These are phyloP conservation scores for Brachyptera risi DNA, from an alignment of 2,888 invertebrate species.

Conservation along the genomic window DNA sequence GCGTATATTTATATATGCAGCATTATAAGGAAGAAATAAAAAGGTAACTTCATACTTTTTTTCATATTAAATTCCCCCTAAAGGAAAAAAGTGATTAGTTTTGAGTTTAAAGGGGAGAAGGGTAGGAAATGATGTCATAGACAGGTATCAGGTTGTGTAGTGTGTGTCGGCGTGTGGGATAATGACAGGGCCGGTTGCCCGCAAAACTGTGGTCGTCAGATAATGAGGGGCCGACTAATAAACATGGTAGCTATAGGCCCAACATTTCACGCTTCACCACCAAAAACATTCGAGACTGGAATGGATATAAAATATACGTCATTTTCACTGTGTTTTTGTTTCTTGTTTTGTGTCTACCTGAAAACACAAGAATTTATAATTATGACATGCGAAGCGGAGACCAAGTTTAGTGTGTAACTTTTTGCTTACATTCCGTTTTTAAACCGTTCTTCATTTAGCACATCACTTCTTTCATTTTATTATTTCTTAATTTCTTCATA, in stretches of 20 bases:
- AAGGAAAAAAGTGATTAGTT: conserved; percentile 15
- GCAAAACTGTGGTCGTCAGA: conserved; percentile 5
- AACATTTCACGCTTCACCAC: conserved; percentile 13
- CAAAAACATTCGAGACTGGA: neutral
- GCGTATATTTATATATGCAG: too few relatives aligned
- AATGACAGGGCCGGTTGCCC: conserved; percentile 20
- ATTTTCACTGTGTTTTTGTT: neutral
- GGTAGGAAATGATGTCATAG: conserved; percentile 9
- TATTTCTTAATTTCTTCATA: conserved; percentile 11
- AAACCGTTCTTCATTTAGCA: too few relatives aligned
- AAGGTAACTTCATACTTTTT: too few relatives aligned
- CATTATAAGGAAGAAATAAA: too few relatives aligned
- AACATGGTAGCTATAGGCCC: conserved; percentile 7
- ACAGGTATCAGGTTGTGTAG: conserved; percentile 14
- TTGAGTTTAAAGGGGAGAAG: neutral
- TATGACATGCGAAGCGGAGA: neutral
- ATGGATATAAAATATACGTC: neutral
- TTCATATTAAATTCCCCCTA: neutral
- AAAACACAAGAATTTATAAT: conserved; percentile 8
- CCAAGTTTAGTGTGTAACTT: too few relatives aligned
- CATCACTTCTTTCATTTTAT: too few relatives aligned
- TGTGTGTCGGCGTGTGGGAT: conserved; percentile 4
- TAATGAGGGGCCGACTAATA: conserved; percentile 11
- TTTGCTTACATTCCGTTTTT: too few relatives aligned
- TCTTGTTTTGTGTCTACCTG: neutral